These are phyloP conservation scores for Magallana angulata DNA, from an alignment of 1,140 invertebrate genomes.

Conservation along the genomic window DNA sequence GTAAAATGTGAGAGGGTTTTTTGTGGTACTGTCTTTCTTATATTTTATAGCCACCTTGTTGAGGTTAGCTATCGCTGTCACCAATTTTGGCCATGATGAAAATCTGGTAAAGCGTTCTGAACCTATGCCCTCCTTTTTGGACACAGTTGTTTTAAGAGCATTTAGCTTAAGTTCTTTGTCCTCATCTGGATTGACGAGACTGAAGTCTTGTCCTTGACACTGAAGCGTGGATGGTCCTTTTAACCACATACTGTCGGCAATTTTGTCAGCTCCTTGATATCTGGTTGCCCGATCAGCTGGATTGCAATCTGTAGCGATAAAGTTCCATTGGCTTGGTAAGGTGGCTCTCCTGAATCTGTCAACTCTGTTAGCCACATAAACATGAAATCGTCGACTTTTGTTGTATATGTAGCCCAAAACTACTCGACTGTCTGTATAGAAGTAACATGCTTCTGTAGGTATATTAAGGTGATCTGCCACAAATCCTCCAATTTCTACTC, in stretches of 20 bases:
- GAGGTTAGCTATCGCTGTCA: neutral
- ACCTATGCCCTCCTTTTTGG: neutral
- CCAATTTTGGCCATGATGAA: neutral
- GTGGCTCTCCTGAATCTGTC: conserved; percentile 37
- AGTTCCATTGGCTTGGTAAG: conserved; percentile 45
- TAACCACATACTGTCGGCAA: neutral
- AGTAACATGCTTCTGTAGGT: neutral
- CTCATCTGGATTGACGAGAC: neutral
- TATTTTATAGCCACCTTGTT: neutral
- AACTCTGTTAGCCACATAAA: conserved; percentile 57
- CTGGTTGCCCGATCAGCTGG: conserved; percentile 47
- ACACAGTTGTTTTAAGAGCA: too few relatives aligned
- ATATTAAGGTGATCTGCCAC: conserved; percentile 42
- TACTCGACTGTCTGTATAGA: conserved; percentile 60
- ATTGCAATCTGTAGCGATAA: conserved; percentile 35
- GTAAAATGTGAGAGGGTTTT: conserved; percentile 22
- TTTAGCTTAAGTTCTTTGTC: conserved; percentile 13
- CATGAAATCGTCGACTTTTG: conserved; percentile 43
- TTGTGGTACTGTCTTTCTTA: conserved; percentile 13
- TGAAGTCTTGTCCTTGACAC: neutral
- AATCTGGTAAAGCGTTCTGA: conserved; percentile 16
- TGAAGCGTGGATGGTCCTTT: neutral
- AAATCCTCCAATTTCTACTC: conserved; percentile 32
- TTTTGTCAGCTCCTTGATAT: neutral
- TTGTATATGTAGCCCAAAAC: conserved; percentile 60